Base-by-base conservation (phyloP, 2,888 invertebrate species). In the Heliconius cydno region DNA sequence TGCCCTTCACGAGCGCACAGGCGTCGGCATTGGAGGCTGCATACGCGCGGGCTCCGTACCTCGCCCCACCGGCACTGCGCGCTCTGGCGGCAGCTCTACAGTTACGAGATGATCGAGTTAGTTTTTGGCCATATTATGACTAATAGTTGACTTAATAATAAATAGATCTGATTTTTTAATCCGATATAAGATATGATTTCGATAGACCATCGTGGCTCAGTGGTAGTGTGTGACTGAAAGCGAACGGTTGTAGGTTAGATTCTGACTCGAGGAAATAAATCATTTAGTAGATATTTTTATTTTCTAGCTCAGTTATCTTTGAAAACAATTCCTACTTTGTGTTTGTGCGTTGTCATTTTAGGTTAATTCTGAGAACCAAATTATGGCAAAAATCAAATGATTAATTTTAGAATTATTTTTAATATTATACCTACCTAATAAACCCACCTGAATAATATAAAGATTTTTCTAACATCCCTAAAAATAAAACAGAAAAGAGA, bases 1-100 rank as follows among this genome's bases (percentile, higher is more conserved):
- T 97, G 86, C 97, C 97, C 4, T 97, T 97, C 90, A 96, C 97
- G 15, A 95, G 96, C 5, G 94, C 96, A 79, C 97, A 97, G 91
- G 94, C 97, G 52, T 92, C 96, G 19, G 94, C 96, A 80, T 88
- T 97, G 83, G 97, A 97, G 91, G 96, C 96, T 25, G 97, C 96
- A 83, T 97, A 97, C 87, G 94, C 94, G 57, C 94, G 95, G 57
- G 96, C 96, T 34, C 96, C 97, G 57, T 97, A 97, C 89, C 94
- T 97, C 0, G 96, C 97, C 63, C 96, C 97, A 82, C 96, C 96
- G 60, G 97, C 97, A 81, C 96, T 97, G 28, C 90, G 95, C 0
- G 95, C 96, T 0, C 92, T 97, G 9, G 96, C 97, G 0, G 94
- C 95, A 2, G 92, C 95, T 13, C 90, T 97, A 70, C 95, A 97